Conservation (phyloP, 2,888 invertebrate genomes). For the Isoperla grammatica region DNA sequence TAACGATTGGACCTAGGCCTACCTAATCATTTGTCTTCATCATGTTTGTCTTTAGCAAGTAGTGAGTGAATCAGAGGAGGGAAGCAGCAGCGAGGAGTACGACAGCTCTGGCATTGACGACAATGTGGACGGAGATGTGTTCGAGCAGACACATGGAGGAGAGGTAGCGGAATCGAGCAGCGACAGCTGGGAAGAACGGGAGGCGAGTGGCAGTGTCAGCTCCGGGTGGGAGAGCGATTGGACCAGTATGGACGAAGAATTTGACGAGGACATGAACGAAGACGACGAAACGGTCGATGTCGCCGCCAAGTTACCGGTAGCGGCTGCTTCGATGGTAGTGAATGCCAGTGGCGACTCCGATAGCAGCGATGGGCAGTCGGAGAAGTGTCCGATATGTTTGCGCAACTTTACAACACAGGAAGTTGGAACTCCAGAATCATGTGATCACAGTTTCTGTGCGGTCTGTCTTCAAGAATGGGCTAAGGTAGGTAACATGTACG, state of each 20-base stretch:
- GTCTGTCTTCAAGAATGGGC: conserved; percentile 91
- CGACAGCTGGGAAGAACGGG: neutral
- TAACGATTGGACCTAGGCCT: no score
- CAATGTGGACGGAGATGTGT: conserved; percentile 29
- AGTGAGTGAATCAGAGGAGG: neutral
- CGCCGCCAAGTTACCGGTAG: neutral
- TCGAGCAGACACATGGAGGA: conserved; percentile 27
- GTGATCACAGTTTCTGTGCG: conserved; percentile 85
- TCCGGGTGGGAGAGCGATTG: conserved; percentile 42
- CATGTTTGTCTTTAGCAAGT: neutral
- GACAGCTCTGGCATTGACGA: conserved; percentile 33
- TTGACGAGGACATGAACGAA: neutral
- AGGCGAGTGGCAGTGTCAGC: conserved; percentile 32
- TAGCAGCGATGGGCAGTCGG: conserved; percentile 64
- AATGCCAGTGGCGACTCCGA: conserved; percentile 42
- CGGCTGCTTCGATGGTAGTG: neutral
- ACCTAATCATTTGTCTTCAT: no score
- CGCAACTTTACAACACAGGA: conserved; percentile 69
- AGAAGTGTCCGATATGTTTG: conserved; percentile 88
- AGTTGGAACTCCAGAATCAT: conserved; percentile 78
- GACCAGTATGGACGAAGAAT: conserved; percentile 37
- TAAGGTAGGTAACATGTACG: conserved; percentile 55
- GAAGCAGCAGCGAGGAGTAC: conserved; percentile 43
- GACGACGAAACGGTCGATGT: neutral
- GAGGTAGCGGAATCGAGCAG: neutral